Conservation (phyloP, 2,888 invertebrate species). For the Agriopis leucophaearia region DNA sequence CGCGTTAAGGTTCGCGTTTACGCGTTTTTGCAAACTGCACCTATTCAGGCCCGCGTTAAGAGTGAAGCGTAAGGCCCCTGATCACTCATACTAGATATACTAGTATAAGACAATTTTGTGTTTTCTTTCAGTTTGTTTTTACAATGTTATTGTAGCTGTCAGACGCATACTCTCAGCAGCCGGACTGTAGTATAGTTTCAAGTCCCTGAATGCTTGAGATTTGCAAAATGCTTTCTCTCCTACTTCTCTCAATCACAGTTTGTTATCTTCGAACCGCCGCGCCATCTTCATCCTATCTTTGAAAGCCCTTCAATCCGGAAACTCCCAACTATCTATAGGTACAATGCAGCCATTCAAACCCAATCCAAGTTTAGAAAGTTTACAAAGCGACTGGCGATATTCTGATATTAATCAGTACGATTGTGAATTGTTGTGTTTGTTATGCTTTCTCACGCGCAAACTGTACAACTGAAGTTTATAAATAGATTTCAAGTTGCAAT, state of each 20-base stretch:
- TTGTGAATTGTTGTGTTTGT: slow-evolving; percentile 16
- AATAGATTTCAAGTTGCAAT: neutral
- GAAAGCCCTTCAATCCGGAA: slow-evolving; percentile 14
- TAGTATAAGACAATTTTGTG: too few relatives aligned
- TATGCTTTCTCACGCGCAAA: neutral
- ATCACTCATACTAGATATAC: too few relatives aligned
- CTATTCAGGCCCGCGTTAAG: too few relatives aligned
- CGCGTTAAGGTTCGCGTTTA: too few relatives aligned
- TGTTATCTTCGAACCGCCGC: slow-evolving; percentile 2
- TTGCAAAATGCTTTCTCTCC: neutral
- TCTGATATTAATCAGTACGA: slow-evolving; percentile 20
- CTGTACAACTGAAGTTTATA: neutral
- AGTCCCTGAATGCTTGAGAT: neutral
- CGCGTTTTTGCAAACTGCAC: too few relatives aligned
- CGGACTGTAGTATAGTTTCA: neutral
- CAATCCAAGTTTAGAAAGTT: slow-evolving; percentile 19
- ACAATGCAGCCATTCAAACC: slow-evolving; percentile 14
- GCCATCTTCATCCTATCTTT: slow-evolving; percentile 8
- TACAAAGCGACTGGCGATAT: slow-evolving; percentile 14
- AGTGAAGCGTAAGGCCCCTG: too few relatives aligned
- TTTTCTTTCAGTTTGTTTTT: too few relatives aligned
- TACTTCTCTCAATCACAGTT: neutral
- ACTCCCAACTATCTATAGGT: slow-evolving; percentile 20
- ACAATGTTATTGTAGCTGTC: too few relatives aligned
- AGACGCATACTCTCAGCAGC: too few relatives aligned